Conservation (phyloP, 2,888 invertebrate species). For the Drosophila leonis region DNA sequence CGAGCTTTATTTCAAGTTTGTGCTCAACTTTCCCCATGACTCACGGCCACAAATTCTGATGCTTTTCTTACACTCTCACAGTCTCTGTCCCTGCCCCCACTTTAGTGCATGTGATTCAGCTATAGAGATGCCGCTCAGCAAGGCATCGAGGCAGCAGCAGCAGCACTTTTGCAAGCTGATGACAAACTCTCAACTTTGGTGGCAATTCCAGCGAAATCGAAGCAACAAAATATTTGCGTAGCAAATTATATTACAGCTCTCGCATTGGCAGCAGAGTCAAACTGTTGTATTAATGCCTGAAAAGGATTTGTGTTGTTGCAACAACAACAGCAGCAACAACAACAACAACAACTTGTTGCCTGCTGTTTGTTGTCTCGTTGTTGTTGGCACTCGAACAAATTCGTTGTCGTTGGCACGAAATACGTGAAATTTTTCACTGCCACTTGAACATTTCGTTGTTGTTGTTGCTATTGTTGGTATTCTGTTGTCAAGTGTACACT, state of each 20-base stretch:
- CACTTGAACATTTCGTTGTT: conserved; percentile 63
- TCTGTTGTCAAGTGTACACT: conserved; percentile 55
- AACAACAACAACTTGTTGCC: conserved; percentile 36
- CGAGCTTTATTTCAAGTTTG: not conserved
- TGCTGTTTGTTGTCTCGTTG: conserved; percentile 21
- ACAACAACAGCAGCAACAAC: conserved; percentile 15
- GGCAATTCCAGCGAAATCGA: conserved; percentile 50
- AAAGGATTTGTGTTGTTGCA: conserved; percentile 41
- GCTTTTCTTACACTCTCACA: not conserved
- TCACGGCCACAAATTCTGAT: conserved; percentile 11
- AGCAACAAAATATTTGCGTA: conserved; percentile 64
- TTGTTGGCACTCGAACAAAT: conserved; percentile 58
- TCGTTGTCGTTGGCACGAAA: conserved; percentile 54
- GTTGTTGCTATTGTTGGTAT: conserved; percentile 28
- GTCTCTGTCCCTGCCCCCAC: not conserved
- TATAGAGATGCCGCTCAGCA: not conserved
- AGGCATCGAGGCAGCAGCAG: not conserved
- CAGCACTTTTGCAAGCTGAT: conserved; percentile 10
- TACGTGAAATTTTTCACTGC: conserved; percentile 72
- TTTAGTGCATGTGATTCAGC: conserved; percentile 37
- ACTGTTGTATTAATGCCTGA: conserved; percentile 36
- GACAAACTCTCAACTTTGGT: conserved; percentile 34
- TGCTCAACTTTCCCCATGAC: conserved; percentile 35
- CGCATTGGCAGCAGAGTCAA: conserved; percentile 12
- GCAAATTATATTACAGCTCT: conserved; percentile 51